Conservation (phyloP, 2,888 invertebrate species). For the Blastobasis adustella region DNA sequence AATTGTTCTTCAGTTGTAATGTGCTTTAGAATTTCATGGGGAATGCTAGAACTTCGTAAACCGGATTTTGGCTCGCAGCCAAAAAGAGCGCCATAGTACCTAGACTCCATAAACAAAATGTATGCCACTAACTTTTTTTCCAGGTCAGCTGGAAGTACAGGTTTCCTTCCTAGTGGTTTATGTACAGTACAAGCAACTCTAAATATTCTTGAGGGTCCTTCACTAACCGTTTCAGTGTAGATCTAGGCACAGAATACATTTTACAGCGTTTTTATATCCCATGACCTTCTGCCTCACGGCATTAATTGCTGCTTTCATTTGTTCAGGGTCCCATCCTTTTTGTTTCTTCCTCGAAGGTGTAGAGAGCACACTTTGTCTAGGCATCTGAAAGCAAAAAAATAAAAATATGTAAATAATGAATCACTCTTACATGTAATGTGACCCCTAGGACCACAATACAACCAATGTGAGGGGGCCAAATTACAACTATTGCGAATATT, state of each 20-base stretch:
- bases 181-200: background rate
- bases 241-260: too few species aligned
- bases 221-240: background rate
- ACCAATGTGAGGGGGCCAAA: too few species aligned
- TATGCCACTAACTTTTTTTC: background rate
- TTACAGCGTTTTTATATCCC: too few species aligned
- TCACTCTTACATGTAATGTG: background rate
- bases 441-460: too few species aligned
- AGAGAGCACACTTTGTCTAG: background rate
- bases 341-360: background rate
- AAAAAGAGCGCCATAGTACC: slow-evolving; percentile 16
- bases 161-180: background rate
- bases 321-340: background rate
- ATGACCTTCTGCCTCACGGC: too few species aligned
- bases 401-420: background rate
- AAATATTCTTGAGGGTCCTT: background rate
- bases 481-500: too few species aligned
- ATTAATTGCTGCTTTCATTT: background rate
- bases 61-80: slow-evolving; percentile 19
- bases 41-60: slow-evolving; percentile 9
- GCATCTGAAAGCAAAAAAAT: background rate
- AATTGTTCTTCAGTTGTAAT: slow-evolving; percentile 8
- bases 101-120: background rate
- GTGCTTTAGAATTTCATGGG: slow-evolving; percentile 2
- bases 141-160: background rate